These are phyloP conservation scores for Perccottus glenii DNA, from an alignment of 2,113 vertebrate species.

Conservation along the genomic window DNA sequence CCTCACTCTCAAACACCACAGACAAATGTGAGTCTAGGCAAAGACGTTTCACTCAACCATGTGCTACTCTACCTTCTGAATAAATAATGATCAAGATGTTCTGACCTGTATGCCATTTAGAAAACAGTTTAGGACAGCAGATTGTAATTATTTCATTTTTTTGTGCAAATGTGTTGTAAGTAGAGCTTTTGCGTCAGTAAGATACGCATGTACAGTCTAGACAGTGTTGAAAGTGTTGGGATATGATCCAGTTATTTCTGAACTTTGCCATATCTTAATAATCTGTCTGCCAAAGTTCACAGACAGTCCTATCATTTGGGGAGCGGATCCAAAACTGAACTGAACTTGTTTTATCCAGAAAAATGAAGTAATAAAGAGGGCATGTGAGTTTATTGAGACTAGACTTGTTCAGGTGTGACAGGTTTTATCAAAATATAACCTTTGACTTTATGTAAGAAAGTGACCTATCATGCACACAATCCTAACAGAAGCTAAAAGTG, in stretches of 20 bases:
- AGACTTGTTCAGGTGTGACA: not conserved
- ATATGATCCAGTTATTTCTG: constrained; percentile 49
- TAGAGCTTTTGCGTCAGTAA: not conserved
- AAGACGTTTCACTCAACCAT: too few relatives aligned
- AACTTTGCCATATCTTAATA: constrained; percentile 37
- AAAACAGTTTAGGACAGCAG: too few relatives aligned
- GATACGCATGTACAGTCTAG: not conserved
- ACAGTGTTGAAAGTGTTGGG: constrained; percentile 57
- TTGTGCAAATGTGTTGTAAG: too few relatives aligned
- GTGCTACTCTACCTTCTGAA: too few relatives aligned
- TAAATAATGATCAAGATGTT: too few relatives aligned
- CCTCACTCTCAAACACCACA: not conserved
- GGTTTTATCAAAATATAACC: constrained; percentile 19
- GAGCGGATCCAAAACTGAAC: constrained; percentile 15
- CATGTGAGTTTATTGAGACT: not conserved
- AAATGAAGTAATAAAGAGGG: constrained; percentile 21
- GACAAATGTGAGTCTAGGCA: too few relatives aligned
- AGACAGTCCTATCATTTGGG: constrained; percentile 47
- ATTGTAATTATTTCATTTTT: too few relatives aligned
- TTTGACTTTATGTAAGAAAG: constrained; percentile 43
- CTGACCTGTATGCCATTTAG: too few relatives aligned
- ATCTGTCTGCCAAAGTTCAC: constrained; percentile 50
- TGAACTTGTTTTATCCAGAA: constrained; percentile 3
- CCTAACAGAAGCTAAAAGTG: constrained; percentile 15
- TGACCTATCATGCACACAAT: constrained; percentile 21